phyloP scores from a whole-genome alignment of 2,113 vertebrate species.

The Prionailurus bengalensis region DNA sequence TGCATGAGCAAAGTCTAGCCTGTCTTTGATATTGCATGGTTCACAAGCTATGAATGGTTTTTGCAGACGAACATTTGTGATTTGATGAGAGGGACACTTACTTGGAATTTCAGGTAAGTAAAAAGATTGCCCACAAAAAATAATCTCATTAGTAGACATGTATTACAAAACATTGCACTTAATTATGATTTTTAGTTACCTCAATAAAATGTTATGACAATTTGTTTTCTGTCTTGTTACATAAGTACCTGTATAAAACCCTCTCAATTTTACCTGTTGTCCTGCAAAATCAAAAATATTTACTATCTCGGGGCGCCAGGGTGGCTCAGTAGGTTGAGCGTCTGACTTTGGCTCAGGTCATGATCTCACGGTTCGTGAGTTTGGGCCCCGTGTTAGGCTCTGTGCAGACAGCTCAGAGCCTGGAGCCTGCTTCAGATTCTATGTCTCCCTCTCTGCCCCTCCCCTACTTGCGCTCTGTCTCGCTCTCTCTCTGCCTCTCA shows the following conservation, averaged over 20 bases:
- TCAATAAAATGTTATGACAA: neutral
- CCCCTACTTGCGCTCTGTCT: too few species aligned
- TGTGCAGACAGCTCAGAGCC: too few species aligned
- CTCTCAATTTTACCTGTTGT: neutral
- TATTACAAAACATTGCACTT: neutral
- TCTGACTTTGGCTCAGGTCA: too few species aligned
- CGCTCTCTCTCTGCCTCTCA: too few species aligned
- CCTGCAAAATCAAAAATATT: constrained; percentile 18
- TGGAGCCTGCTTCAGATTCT: too few species aligned
- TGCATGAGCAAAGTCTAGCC: neutral
- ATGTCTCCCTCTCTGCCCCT: too few species aligned
- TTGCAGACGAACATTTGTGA: neutral
- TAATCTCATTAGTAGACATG: neutral
- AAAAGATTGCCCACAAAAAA: neutral
- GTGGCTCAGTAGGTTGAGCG: too few species aligned
- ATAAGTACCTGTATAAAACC: neutral
- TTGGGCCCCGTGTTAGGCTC: too few species aligned
- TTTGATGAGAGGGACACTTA: neutral
- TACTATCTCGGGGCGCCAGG: neutral
- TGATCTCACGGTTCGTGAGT: too few species aligned
- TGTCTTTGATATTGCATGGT: neutral
- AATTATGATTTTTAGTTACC: neutral
- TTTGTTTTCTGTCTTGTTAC: neutral
- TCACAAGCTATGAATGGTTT: neutral
- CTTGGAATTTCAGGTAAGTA: neutral